Evolutionary conservation across 2,888 invertebrate genomes (phyloP), one percentile per base, ranked within the genome.

Genomic region (Petrolisthes manimaculis): DNA sequence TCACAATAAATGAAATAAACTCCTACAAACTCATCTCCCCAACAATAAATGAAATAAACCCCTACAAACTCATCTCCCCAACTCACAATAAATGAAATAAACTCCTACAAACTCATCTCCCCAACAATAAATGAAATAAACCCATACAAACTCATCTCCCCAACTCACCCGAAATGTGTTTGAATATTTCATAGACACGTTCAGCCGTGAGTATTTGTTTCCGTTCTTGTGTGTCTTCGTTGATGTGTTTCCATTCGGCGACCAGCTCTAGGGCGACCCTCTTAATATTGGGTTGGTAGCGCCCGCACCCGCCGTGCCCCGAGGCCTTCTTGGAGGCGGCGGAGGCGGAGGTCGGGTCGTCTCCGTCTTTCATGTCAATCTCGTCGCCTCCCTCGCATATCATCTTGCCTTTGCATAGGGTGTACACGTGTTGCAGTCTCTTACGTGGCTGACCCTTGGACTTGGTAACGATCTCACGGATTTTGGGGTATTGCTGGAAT

Each of bases 371-470:
- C 3, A 97, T 95, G 92, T 99, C 98, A 96, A 98, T 97, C 93
- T 99, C 99, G 93, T 99, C 99, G 90, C 98, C 99, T 90, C 99
- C 99, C 93, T 99, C 99, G 93, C 99, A 99, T 92, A 99, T 97
- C 92, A 97, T 97, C 94, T 99, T 99, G 8, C 97, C 97, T 94
- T 99, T 99, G 93, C 99, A 99, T 56, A 99, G 94, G 93, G 99
- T 99, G 93, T 99, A 99, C 0, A 99, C 97, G 94, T 98, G 97
- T 2, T 97, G 96, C 89, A 99, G 94, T 86, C 99, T 95, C 93
- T 98, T 98, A 89, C 99, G 95, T 0, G 98, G 98, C 92, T 99
- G 98, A 3, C 98, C 98, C 94, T 98, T 98, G 0, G 98, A 97
- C 93, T 99, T 99, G 94, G 96, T 95, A 0, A 99, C 95, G 88